These are phyloP conservation scores for Anthonomus grandis DNA, from an alignment of 1,140 invertebrate species.

Conservation along the genomic window DNA sequence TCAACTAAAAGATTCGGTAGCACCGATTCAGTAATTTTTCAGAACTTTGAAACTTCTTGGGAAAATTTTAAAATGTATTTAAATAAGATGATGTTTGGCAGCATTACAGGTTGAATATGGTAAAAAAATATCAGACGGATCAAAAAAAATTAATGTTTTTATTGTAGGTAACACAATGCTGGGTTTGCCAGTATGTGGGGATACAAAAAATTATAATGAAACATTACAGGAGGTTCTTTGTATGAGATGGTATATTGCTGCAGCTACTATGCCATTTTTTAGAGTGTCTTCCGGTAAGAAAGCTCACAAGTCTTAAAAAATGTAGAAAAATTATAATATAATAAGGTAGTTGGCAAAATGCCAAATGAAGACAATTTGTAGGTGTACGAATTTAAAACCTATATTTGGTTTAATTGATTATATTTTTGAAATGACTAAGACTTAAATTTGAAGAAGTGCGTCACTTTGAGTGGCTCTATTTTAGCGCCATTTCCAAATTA, in stretches of 20 bases:
- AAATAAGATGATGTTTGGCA: conserved; percentile 29
- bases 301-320: not conserved
- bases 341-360: too few species aligned
- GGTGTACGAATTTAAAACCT: too few species aligned
- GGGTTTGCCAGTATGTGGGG: conserved; percentile 40
- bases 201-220: conserved; percentile 32
- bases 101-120: conserved; percentile 23
- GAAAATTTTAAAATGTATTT: conserved; percentile 36
- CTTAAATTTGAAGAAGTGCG: too few species aligned
- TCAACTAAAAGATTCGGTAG: conserved; percentile 25
- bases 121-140: not conserved
- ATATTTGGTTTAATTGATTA: too few species aligned
- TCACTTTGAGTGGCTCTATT: too few species aligned
- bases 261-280: conserved; percentile 44
- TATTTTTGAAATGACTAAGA: too few species aligned
- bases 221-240: conserved; percentile 38
- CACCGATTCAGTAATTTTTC: conserved; percentile 18
- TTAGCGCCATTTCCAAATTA: too few species aligned
- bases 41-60: conserved; percentile 38
- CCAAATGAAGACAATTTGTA: too few species aligned
- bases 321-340: not conserved
- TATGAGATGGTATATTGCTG: conserved; percentile 45
- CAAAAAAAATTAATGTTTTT: conserved; percentile 10
- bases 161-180: conserved; percentile 35
- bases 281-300: conserved; percentile 34